Base-by-base conservation (phyloP, 2,888 invertebrate genomes). In the Drosophila atroscutellata region DNA sequence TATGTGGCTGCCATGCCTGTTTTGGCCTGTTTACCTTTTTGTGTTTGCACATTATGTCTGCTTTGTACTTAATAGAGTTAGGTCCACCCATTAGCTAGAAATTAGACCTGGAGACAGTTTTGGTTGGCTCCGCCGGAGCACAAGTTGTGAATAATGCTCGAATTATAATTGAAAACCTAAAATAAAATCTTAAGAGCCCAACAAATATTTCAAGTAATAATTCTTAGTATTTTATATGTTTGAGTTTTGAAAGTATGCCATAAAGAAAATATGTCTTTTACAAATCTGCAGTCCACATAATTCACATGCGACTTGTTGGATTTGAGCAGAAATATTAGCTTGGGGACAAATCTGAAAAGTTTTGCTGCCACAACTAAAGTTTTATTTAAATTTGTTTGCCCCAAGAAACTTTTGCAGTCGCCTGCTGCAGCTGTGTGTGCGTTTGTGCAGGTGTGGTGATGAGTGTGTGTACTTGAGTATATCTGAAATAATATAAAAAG, bases 321-420 rank as follows among this genome's bases (percentile, higher is more conserved):
- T 47, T 45, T 58, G 37, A 37, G 20, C 61, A 49, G 39, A 49
- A 72, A 80, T 69, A 84, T 89, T 78, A 83, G 87, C 82, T 71
- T 57, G 56, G 66, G 72, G 78, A 88, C 86, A 86, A 88, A 86
- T 90, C 81, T 74, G 45, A 73, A 88, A 86, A 86, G 45, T 90
- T 86, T 82, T 85, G 15, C 62, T 71, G 75, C 58, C 80, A 77
- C 58, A 39, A 57, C 66, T 73, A 68, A 80, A 69, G 67, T 80
- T 77, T 77, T 77, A 61, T 67, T 78, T 65, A 66, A 73, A 65
- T 75, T 70, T 63, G 72, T 54, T 74, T 79, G 51, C 52, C 55
- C 52, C 66, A 69, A 39, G 70, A 75, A 85, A 80, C 62, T 83
- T 85, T 77, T 62, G 50, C 52, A 50, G 34, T 34, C n/a, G 50